Evolutionary conservation across 2,888 invertebrate genomes (phyloP), one percentile per base, ranked within the genome.

Genomic region (Peribatodes rhomboidaria): DNA sequence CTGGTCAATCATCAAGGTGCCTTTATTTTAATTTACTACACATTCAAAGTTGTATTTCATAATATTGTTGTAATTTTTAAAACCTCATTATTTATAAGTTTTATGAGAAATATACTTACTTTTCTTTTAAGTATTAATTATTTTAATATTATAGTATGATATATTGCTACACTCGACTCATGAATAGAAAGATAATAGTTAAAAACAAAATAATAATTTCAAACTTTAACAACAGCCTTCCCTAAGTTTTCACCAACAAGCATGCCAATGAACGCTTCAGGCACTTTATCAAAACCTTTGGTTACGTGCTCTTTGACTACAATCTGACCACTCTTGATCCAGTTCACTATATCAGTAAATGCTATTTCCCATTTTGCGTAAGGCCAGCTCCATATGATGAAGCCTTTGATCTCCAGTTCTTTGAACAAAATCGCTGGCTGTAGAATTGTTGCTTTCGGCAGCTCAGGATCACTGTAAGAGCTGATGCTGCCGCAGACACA

Each of bases 241-340:
- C 18, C 18, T 10, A 42, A 11, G 14, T 49, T 49, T 3, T 33
- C 49, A 11, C 50, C 18, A 8, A 11, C 33, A 13, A 35, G 35
- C 50, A 35, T 35, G 6, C 35, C 50, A 35, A 14, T 14, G 6
- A 50, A 27, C 9, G 50, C 95, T 18, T 35, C 18, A 10, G 14
- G 14, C 7, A 13, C 1, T 11, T 50, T 50, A 18, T 49, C 94
- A 78, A 96, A 95, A 13, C 95, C 96, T 59, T 94, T 88, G 0
- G 94, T 95, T 0, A 95, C 78, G 0, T 50, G 50, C 2, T 50
- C 50, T 6, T 16, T 50, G 11, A 35, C 49, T 33, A 33, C 33
- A 16, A 33, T 2, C n/a, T 33, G 31, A 2, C 35, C 35, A 13
- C 14, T 18, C 11, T 50, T 31, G 18, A 49, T 35, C 50, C 50